A percentile compares a stretch with the other conserved stretches of the same genome.
Conservation (phyloP, 1,140 invertebrate species). For the Pseudachorutes palmiensis region DNA sequence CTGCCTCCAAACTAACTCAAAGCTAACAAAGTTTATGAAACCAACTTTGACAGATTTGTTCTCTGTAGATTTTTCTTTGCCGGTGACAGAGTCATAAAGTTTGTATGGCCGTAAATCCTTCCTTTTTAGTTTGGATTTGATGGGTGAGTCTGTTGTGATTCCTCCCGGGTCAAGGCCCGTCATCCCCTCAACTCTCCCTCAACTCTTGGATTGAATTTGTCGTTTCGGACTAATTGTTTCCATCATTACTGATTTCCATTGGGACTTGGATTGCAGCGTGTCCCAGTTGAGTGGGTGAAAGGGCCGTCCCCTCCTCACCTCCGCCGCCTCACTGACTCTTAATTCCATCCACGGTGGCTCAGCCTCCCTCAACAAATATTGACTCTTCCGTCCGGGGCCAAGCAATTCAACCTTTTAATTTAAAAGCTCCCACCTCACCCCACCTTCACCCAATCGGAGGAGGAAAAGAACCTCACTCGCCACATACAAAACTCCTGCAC, state of each 20-base stretch:
- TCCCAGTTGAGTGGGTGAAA: conserved; percentile 29
- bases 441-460: no score
- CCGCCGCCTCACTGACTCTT: conserved; percentile 37
- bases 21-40: no score
- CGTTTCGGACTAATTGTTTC: conserved; percentile 40
- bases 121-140: no score
- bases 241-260: conserved; percentile 39
- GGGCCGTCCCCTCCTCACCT: background rate
- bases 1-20: no score
- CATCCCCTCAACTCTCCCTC: background rate
- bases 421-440: conserved; percentile 29
- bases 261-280: no score
- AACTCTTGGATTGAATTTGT: conserved; percentile 30
- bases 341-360: conserved; percentile 38
- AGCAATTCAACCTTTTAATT: conserved; percentile 39
- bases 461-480: no score
- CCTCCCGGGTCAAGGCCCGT: background rate
- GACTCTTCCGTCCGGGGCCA: conserved; percentile 30
- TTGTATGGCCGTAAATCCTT: no score
- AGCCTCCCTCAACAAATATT: conserved; percentile 39
- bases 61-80: no score
- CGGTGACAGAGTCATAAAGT: no score
- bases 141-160: no score
- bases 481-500: no score
- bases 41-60: no score